Evolutionary conservation across 2,797 vertebrate species (phyloP), one percentile per base, ranked within the genome.

Genomic region (Lutjanus campechanus): DNA sequence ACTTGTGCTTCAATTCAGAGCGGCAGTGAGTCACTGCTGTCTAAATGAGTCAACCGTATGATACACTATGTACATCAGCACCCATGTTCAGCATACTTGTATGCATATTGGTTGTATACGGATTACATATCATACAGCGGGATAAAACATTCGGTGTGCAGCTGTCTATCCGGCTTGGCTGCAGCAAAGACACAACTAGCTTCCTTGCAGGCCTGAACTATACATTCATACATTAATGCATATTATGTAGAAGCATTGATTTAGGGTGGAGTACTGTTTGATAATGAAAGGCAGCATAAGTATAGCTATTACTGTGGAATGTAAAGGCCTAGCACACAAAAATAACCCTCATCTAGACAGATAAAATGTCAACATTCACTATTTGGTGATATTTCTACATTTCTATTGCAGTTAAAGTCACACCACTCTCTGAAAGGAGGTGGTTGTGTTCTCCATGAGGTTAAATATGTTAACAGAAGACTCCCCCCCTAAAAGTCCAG

Each of bases 61-160:
- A 82, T 85, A 93, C 85, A 93, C 29, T 92, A 92, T 94, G 85
- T 94, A 93, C 89, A 90, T 81, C 88, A 90, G 91, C 91, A 93
- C 88, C 89, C 78, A 76, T 91, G 71, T 86, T 88, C 72, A 90
- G 89, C 91, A 91, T 91, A 91, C 84, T 44, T 62, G 85, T 91
- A 89, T 86, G 83, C 83, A 84, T 83, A 88, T 82, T 76, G 67
- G 76, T 79, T 84, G 69, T 82, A 77, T 82, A 84, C 71, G 60
- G 83, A 86, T 86, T 80, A 91, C 78, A 67, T 79, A 83, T 88
- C 49, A 67, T 88, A 92, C 85, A 90, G 70, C 56, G 11, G 64
- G 60, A 67, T 83, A 70, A 84, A 83, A 88, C 82, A 81, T 88
- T 78, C 43, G 40, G 71, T 68, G 73, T 84, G 81, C 81, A 81